These are phyloP conservation scores for Callithrix jacchus DNA, from an alignment of 2,113 vertebrate genomes.

Conservation along the genomic window DNA sequence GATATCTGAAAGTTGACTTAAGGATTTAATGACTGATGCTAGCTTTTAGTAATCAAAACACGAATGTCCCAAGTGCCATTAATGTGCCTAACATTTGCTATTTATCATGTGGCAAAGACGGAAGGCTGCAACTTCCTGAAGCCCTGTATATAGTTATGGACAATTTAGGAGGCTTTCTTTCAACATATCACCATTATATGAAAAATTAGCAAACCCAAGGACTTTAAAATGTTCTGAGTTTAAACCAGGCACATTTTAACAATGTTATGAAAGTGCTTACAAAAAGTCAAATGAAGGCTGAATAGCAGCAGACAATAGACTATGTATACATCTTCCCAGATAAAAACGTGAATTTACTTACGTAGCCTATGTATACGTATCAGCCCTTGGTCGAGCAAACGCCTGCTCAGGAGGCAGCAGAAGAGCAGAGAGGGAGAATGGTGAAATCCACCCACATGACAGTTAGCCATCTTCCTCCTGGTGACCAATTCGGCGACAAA, in stretches of 20 bases:
- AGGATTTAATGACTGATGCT: conserved; percentile 70
- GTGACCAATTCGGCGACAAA: not conserved
- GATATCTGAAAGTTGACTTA: conserved; percentile 86
- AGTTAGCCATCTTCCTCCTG: fast-evolving
- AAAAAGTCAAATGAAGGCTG: not conserved
- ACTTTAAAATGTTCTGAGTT: not conserved
- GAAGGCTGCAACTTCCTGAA: not conserved
- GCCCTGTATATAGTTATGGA: not conserved
- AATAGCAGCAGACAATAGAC: not conserved
- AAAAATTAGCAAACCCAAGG: not conserved
- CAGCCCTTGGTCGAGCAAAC: fast-evolving
- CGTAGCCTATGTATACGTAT: not conserved
- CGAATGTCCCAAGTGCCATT: not conserved
- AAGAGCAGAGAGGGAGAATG: not conserved
- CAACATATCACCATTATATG: not conserved
- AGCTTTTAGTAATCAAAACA: not conserved
- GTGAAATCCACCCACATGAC: not conserved
- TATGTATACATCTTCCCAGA: not conserved
- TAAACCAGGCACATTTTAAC: not conserved
- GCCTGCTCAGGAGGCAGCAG: not conserved
- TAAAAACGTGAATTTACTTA: too few relatives aligned
- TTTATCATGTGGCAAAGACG: not conserved
- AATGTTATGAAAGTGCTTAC: not conserved
- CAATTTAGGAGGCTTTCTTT: not conserved
- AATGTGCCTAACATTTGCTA: not conserved